Evolutionary conservation across 2,113 vertebrate species (phyloP).

Genomic region (Sylvia atricapilla): DNA sequence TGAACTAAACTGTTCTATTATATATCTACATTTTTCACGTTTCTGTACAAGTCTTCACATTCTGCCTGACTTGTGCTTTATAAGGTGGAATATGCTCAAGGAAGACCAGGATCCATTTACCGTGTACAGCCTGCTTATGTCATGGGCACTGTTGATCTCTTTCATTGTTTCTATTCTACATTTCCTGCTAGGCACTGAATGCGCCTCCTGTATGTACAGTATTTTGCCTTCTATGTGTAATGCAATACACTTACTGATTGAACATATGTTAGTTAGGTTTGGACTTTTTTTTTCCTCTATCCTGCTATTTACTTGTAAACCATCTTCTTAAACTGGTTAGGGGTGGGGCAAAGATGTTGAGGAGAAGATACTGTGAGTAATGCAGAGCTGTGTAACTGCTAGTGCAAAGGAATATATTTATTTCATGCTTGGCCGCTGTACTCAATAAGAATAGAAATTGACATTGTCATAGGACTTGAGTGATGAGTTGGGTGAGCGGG

Average conservation of each 20-base stretch:
- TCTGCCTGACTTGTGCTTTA: background rate
- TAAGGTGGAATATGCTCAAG: background rate
- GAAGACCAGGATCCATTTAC: background rate
- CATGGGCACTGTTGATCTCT: background rate
- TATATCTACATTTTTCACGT: background rate
- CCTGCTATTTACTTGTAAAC: background rate
- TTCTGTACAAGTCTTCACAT: background rate
- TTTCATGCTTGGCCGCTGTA: background rate
- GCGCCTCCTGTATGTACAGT: background rate
- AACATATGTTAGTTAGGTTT: background rate
- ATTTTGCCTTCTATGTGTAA: background rate
- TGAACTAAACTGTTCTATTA: background rate
- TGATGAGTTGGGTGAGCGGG: background rate
- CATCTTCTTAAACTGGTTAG: background rate
- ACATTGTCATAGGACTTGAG: background rate
- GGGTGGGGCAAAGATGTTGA: background rate
- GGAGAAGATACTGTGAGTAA: background rate
- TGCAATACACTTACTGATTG: background rate
- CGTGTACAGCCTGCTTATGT: background rate
- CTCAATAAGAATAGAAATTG: background rate
- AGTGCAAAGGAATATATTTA: background rate
- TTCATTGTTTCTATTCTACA: background rate
- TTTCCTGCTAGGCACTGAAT: background rate
- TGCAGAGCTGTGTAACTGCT: background rate
- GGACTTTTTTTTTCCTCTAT: background rate